Base-by-base conservation (phyloP, 2,888 invertebrate genomes). In the Steromphala cineraria region DNA sequence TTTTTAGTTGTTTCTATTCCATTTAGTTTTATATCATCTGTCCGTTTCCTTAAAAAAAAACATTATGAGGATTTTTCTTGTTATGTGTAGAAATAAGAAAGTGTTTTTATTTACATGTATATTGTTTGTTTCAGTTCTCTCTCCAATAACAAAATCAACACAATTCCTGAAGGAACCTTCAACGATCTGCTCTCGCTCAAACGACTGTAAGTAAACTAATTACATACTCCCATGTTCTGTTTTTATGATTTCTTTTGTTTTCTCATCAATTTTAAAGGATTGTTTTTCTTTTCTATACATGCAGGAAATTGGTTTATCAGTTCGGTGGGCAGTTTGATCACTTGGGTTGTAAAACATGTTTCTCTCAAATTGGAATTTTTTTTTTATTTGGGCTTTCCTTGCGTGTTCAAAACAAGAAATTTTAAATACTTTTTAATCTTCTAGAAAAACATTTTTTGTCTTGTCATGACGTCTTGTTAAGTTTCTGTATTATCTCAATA, bases 81-180 rank as follows among this genome's bases (percentile, higher is more conserved):
- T 46, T 46, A 5, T 5, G 1, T 46, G 10, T 46, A 10, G 1
- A 46, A 5, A 13, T 46, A 10, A 46, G 46, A 46, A 10, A 13
- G 1, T 46, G 46, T 10, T 46, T 46, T 8, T 10, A 46, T 10
- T 56, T n/a, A 13, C 31, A 15, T 62, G 5, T 19, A 52, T 67
- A 31, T 79, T 82, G 67, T 80, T 78, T 28, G 67, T 87, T 88
- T 36, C 86, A 92, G 92, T 78, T 88, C 88, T 80, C 83, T 93
- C 79, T 88, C 90, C 53, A 77, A 86, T 76, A 93, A 93, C 84
- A 84, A 86, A 76, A 85, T 93, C 55, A 89, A 88, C 78, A 88
- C 90, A 17, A 88, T 93, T 71, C 91, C 91, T 76, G 91, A 91
- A 62, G 91, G 91, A 28, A 91, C 92, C 0, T 91, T 93, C 78